These are phyloP conservation scores for Siphlonurus alternatus DNA, from an alignment of 2,888 invertebrate genomes.

Conservation along the genomic window DNA sequence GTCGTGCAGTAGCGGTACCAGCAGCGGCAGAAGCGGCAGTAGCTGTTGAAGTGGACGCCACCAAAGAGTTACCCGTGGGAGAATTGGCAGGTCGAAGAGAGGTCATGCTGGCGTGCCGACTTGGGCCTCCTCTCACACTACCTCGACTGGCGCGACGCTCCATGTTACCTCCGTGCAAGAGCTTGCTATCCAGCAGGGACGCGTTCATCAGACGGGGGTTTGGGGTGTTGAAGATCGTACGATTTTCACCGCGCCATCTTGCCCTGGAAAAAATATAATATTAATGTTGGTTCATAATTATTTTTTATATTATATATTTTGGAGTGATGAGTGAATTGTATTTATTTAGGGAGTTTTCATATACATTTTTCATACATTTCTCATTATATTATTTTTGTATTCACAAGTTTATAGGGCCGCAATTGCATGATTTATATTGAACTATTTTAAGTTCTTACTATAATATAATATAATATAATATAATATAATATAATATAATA, in stretches of 20 bases:
- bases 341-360: no score
- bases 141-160: slow-evolving; percentile 66
- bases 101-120: slow-evolving; percentile 70
- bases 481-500: no score
- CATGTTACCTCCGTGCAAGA: slow-evolving; percentile 51
- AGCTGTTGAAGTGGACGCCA: slow-evolving; percentile 6
- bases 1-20: slow-evolving; percentile 3
- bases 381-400: no score
- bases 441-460: no score
- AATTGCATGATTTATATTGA: no score
- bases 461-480: no score
- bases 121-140: slow-evolving; percentile 57
- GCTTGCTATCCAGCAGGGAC: slow-evolving; percentile 63
- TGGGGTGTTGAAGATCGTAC: slow-evolving; percentile 86
- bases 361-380: no score
- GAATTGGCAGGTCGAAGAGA: slow-evolving; percentile 64
- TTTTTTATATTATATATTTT: no score
- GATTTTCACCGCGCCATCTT: slow-evolving; percentile 77
- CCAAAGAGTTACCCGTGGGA: slow-evolving; percentile 33
- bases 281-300: neutral
- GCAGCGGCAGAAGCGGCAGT: slow-evolving; percentile 5
- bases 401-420: no score
- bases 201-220: slow-evolving; percentile 89
- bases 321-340: no score
- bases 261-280: slow-evolving; percentile 48